phyloP scores from a whole-genome alignment of 2,113 vertebrate species.

The Microtus oregoni region DNA sequence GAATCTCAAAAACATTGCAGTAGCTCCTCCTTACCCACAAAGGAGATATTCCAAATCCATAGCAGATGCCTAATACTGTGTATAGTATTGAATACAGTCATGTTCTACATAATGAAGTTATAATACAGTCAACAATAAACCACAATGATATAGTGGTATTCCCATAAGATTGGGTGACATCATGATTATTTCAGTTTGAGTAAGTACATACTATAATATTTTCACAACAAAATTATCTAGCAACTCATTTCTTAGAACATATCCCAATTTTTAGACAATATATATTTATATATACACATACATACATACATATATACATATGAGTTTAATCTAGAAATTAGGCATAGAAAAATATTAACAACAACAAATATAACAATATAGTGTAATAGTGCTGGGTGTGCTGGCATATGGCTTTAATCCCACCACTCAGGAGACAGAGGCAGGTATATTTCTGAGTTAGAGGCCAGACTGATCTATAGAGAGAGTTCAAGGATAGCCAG shows the following conservation, averaged over 20 bases:
- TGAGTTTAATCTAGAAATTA: too few relatives aligned
- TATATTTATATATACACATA: too few relatives aligned
- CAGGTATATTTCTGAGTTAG: too few relatives aligned
- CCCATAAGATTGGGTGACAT: not conserved
- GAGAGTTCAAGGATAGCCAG: too few relatives aligned
- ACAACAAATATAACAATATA: not conserved
- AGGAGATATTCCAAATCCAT: not conserved
- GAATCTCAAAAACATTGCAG: conserved; percentile 40
- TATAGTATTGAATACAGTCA: not conserved
- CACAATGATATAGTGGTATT: not conserved
- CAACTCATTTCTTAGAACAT: not conserved
- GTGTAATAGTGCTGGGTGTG: not conserved
- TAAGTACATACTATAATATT: not conserved
- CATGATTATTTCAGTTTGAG: not conserved
- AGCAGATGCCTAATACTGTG: not conserved
- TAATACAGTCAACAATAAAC: not conserved
- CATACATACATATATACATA: too few relatives aligned
- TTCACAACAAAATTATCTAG: not conserved
- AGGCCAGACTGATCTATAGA: too few relatives aligned
- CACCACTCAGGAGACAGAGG: too few relatives aligned
- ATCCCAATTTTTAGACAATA: not conserved
- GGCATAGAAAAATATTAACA: not conserved
- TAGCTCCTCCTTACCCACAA: not conserved
- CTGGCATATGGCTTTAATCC: too few relatives aligned
- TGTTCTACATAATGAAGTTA: not conserved